phyloP scores from a whole-genome alignment of 2,888 invertebrate genomes.

The Xylocampa areola region DNA sequence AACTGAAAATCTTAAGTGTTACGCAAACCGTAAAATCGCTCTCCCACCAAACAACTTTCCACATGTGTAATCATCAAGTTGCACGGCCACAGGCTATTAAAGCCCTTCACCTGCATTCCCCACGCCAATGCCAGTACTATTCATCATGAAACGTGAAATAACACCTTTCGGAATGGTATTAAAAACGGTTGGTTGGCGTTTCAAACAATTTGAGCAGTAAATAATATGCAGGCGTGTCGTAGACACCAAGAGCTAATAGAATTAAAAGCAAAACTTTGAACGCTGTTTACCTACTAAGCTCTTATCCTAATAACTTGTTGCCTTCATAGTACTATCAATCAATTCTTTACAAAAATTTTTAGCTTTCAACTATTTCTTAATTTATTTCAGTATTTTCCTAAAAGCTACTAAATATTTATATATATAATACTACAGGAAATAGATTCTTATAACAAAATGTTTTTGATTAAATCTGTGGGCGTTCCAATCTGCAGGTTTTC shows the following conservation, averaged over 20 bases:
- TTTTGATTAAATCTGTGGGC: conserved; percentile 12
- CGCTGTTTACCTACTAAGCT: no score
- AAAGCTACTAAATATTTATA: no score
- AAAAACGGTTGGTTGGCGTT: conserved; percentile 13
- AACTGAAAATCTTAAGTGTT: conserved; percentile 22
- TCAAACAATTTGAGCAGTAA: neutral
- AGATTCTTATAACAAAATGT: conserved; percentile 14
- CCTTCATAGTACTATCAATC: no score
- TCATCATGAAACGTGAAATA: conserved; percentile 23
- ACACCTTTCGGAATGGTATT: conserved; percentile 26
- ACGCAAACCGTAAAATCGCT: conserved; percentile 36
- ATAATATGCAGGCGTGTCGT: neutral
- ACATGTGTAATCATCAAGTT: conserved; percentile 47
- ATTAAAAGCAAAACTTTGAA: no score
- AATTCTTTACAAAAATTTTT: no score
- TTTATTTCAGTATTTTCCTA: no score
- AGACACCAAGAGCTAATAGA: no score
- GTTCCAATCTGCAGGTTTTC: conserved; percentile 11
- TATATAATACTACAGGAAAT: conserved; percentile 20
- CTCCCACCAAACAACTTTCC: conserved; percentile 51
- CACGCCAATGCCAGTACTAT: conserved; percentile 16
- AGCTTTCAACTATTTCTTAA: no score
- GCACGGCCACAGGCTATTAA: conserved; percentile 45
- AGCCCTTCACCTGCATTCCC: conserved; percentile 52
- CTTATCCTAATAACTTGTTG: no score